A percentile compares a stretch with the other conserved stretches of the same genome.
Conservation (phyloP, 2,797 vertebrate species). For the Zenarchopterus dispar region DNA sequence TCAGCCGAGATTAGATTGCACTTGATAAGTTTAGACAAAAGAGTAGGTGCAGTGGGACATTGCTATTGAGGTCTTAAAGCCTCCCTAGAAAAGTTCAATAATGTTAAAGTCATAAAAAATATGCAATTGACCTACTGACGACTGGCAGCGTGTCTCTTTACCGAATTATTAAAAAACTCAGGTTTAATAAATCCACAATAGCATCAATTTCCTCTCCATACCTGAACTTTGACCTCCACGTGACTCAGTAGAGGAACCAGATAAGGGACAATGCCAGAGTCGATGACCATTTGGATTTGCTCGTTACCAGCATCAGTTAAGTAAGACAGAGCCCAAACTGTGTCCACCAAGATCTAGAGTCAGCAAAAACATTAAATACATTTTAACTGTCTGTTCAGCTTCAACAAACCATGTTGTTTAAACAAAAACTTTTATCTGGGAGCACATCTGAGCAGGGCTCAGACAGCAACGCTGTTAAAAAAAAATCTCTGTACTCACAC, state of each 20-base stretch:
- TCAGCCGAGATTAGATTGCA: background rate
- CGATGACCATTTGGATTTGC: constrained; percentile 99
- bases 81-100: background rate
- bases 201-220: constrained; percentile 59
- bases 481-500: constrained; percentile 87
- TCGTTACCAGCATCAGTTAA: constrained; percentile 98
- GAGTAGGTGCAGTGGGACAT: background rate
- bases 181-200: background rate
- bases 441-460: background rate
- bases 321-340: constrained; percentile 98
- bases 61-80: background rate
- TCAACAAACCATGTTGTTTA: background rate
- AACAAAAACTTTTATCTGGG: background rate
- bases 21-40: background rate
- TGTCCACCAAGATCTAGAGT: constrained; percentile 96
- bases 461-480: background rate
- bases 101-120: background rate
- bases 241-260: constrained; percentile 98
- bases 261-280: constrained; percentile 96
- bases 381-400: background rate
- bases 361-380: background rate
- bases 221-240: constrained; percentile 99
- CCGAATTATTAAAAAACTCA: no score
- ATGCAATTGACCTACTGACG: background rate
- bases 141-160: no score